Base-by-base conservation (phyloP, 2,113 vertebrate species). In the Regulus satrapa region DNA sequence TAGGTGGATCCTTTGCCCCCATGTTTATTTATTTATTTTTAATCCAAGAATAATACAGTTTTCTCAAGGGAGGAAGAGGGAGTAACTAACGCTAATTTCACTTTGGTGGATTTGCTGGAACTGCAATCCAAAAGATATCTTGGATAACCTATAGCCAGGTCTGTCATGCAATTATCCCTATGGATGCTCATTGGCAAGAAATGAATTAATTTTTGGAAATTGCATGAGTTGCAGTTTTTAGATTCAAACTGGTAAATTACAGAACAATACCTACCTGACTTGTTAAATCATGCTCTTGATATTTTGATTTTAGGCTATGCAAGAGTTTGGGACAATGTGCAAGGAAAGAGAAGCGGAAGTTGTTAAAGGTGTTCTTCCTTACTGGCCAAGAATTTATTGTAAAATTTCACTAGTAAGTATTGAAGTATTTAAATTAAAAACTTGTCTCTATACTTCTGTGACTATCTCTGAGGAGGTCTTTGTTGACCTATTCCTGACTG, bases 301-400 rank as follows among this genome's bases (percentile, higher is more conserved):
- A 12, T 84, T 63, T 96, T 94, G 43, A 31, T 94, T 97, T 94
- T 89, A 99, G 99, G 99, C 99, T 88, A 99, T 99, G 94, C 99
- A 99, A 69, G 99, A 99, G 93, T 99, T 99, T 98, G 99, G 99
- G 54, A 89, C 94, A 23, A 99, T 99, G 99, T 99, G 99, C 97
- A 98, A 99, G 87, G 99, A 99, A 76, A 98, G 99, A 95, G 98
- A 99, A 38, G 95, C 98, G 4, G 99, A 99, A 92, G 96, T 98
- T 84, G 99, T 99, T 15, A 99, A 99, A 98, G 99, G 99, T 52
- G 99, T 99, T 79, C 99, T 99, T 81, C 99, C 99, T 21, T 99
- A 99, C 77, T 99, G 99, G 99, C 99, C 99, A 16, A 98, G 99
- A 95, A 99, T 99, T 95, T 99, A 99, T 96, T 99, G 99, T 97